A percentile compares a stretch with the other conserved stretches of the same genome.
These are phyloP conservation scores for Brenthis ino DNA, from an alignment of 2,888 invertebrate species.

Conservation along the genomic window DNA sequence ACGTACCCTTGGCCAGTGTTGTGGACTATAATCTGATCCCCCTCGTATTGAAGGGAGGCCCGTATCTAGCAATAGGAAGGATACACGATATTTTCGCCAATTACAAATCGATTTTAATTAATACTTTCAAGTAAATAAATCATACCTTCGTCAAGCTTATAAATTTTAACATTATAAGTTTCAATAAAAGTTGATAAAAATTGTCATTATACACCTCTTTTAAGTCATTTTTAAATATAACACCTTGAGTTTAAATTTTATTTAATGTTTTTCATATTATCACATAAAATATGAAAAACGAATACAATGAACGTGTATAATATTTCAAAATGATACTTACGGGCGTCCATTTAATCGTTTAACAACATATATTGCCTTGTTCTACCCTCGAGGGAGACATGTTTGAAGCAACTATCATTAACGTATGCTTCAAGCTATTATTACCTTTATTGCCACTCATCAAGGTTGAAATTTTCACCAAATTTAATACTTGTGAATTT, in stretches of 20 bases:
- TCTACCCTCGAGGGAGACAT: slow-evolving; percentile 29
- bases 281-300: slow-evolving; percentile 21
- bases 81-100: no score
- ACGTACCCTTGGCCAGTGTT: no score
- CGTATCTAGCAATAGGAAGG: no score
- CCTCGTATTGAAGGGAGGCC: no score
- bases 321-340: slow-evolving; percentile 29
- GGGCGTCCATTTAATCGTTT: slow-evolving; percentile 23
- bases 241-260: not conserved
- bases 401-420: slow-evolving; percentile 29
- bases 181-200: not conserved
- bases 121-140: no score
- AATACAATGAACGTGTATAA: slow-evolving; percentile 20
- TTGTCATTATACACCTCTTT: not conserved
- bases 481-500: slow-evolving; percentile 20
- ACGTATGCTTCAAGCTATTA: slow-evolving; percentile 10
- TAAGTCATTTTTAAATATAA: not conserved
- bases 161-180: no score
- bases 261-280: not conserved
- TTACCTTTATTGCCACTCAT: not conserved
- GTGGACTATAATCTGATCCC: no score
- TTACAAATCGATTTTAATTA: no score
- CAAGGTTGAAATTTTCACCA: slow-evolving; percentile 19
- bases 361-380: slow-evolving; percentile 24
- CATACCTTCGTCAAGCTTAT: no score